Percentiles rank a stretch among this genome's conserved stretches.
These are phyloP conservation scores for Drosophila pallidifrons DNA, from an alignment of 1,140 invertebrate species.

Conservation along the genomic window DNA sequence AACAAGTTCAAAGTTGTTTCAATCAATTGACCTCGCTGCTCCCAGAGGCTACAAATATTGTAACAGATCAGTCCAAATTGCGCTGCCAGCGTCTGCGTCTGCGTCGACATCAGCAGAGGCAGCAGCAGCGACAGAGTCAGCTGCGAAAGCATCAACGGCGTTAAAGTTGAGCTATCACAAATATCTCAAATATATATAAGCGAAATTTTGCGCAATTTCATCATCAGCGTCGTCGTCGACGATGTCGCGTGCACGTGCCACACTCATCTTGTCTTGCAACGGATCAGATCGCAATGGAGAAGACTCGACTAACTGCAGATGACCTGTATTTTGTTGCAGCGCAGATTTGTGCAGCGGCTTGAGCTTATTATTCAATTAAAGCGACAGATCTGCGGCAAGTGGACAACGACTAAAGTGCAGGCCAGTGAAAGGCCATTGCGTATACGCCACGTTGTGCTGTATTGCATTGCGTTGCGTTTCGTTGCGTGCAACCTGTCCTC, in stretches of 20 bases:
- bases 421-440: conserved; percentile 73
- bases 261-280: conserved; percentile 38
- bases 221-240: conserved; percentile 11
- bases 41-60: conserved; percentile 80
- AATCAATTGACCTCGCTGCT: conserved; percentile 84
- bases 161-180: conserved; percentile 35
- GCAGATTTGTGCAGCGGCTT: conserved; percentile 63
- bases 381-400: conserved; percentile 18
- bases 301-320: conserved; percentile 25
- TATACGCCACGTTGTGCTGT: conserved; percentile 64
- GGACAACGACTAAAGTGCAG: conserved; percentile 45
- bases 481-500: conserved; percentile 69
- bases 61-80: conserved; percentile 69
- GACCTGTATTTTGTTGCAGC: conserved; percentile 69
- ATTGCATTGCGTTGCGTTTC: conserved; percentile 27
- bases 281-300: conserved; percentile 24
- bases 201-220: conserved; percentile 66
- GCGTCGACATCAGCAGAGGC: not conserved
- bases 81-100: conserved; percentile 11
- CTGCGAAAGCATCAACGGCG: not conserved
- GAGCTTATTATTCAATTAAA: conserved; percentile 81
- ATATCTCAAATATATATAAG: conserved; percentile 44
- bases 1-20: conserved; percentile 85
- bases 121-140: not conserved
- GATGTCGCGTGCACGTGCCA: conserved; percentile 56